These are phyloP conservation scores for Fistularia tabacaria DNA, from an alignment of 2,797 vertebrate species.

Conservation along the genomic window DNA sequence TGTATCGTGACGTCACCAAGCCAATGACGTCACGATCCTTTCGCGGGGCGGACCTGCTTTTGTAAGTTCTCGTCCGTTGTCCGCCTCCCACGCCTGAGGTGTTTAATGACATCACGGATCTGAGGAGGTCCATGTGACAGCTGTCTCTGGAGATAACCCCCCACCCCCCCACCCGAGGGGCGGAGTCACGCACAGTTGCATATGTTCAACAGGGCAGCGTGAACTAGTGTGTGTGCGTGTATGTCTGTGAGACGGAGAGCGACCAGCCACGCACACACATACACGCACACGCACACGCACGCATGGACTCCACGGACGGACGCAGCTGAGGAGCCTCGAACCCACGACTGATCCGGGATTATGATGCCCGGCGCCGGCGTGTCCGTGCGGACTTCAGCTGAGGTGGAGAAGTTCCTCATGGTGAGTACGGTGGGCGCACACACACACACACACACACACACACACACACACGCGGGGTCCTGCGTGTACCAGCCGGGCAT, in stretches of 20 bases:
- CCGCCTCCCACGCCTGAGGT: too few relatives aligned
- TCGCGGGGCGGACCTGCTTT: too few relatives aligned
- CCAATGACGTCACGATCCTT: too few relatives aligned
- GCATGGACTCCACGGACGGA: conserved; percentile 2
- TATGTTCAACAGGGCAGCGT: conserved; percentile 19
- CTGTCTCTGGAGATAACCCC: conserved; percentile 29
- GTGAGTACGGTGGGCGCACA: conserved; percentile 66
- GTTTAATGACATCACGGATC: background rate
- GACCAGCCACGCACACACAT: background rate
- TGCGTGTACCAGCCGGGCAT: conserved; percentile 25
- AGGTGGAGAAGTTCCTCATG: conserved; percentile 69
- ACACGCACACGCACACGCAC: background rate
- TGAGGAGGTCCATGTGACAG: background rate
- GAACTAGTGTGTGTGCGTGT: conserved; percentile 1
- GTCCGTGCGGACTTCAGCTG: conserved; percentile 69
- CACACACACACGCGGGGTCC: conserved; percentile 42
- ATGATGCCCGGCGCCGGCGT: conserved; percentile 69
- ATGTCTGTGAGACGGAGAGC: background rate
- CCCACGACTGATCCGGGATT: conserved; percentile 22
- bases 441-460: conserved; percentile 51
- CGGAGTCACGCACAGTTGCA: conserved; percentile 52
- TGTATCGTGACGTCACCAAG: too few relatives aligned
- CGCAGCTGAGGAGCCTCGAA: conserved; percentile 9
- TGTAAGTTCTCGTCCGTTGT: too few relatives aligned
- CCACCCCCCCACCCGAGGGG: conserved; percentile 28